Evolutionary conservation across 2,797 vertebrate genomes (phyloP).

Genomic region (Pseudomugil tenellus): DNA sequence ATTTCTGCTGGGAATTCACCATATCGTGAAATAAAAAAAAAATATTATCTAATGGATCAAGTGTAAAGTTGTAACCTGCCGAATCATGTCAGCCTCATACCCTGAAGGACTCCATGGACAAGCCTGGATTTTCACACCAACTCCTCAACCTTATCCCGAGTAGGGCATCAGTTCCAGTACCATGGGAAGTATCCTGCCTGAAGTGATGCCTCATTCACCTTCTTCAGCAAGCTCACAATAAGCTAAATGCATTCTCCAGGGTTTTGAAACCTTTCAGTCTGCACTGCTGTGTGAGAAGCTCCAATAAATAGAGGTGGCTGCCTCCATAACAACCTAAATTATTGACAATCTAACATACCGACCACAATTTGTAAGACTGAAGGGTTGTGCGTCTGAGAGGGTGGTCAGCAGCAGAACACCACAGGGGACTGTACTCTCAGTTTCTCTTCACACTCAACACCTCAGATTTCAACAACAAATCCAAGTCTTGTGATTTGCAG

Average conservation of each 20-base stretch:
- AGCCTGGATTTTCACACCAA: neutral
- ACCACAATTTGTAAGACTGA: neutral
- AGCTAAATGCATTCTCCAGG: neutral
- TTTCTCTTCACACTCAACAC: too few relatives aligned
- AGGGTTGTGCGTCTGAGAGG: neutral
- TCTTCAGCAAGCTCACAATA: neutral
- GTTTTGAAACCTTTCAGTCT: neutral
- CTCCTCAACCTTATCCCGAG: neutral
- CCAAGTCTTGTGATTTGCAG: neutral
- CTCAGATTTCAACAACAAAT: neutral
- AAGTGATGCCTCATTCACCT: neutral
- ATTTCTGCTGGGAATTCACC: neutral
- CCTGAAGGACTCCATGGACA: neutral
- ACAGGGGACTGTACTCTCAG: neutral
- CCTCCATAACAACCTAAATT: conserved; percentile 1
- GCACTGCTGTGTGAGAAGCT: neutral
- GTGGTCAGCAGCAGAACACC: neutral
- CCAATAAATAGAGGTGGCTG: neutral
- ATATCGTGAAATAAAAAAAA: neutral
- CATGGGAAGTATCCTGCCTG: neutral
- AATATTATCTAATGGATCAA: neutral
- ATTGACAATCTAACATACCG: neutral
- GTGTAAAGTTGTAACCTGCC: neutral
- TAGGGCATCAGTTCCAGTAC: neutral
- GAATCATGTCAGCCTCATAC: neutral